These are phyloP conservation scores for Tetranychus urticae DNA, from an alignment of 1,140 invertebrate species.

Conservation along the genomic window DNA sequence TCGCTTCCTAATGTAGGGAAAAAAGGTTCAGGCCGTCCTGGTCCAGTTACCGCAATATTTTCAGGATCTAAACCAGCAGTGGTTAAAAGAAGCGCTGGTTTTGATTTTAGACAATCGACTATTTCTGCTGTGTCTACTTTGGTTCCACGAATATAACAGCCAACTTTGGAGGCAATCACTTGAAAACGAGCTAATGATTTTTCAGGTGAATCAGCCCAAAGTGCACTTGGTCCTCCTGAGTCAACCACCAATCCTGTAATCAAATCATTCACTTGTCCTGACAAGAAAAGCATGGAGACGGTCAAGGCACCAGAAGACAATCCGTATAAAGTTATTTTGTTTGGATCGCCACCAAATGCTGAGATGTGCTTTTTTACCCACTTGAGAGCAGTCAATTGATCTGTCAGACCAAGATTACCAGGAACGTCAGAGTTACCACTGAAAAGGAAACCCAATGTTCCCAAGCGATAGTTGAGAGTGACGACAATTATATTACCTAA, in stretches of 20 bases:
- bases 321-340: not conserved
- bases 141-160: not conserved
- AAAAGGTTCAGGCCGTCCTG: not conserved
- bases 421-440: not conserved
- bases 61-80: not conserved
- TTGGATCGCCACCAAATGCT: not conserved
- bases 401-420: not conserved
- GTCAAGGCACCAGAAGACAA: not conserved
- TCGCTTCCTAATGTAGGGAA: not conserved
- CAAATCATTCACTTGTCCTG: not conserved
- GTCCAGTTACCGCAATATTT: not conserved
- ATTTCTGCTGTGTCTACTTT: not conserved
- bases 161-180: not conserved
- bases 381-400: not conserved
- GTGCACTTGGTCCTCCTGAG: not conserved
- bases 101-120: not conserved
- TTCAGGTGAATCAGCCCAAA: not conserved
- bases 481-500: slow-evolving; percentile 76
- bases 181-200: not conserved
- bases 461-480: slow-evolving; percentile 77
- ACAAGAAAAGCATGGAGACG: not conserved
- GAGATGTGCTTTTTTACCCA: not conserved
- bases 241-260: not conserved
- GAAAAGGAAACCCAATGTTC: slow-evolving; percentile 42
- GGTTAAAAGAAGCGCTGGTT: not conserved